Evolutionary conservation across 2,888 invertebrate species (phyloP).

Genomic region (Amblyjoppa proteus): DNA sequence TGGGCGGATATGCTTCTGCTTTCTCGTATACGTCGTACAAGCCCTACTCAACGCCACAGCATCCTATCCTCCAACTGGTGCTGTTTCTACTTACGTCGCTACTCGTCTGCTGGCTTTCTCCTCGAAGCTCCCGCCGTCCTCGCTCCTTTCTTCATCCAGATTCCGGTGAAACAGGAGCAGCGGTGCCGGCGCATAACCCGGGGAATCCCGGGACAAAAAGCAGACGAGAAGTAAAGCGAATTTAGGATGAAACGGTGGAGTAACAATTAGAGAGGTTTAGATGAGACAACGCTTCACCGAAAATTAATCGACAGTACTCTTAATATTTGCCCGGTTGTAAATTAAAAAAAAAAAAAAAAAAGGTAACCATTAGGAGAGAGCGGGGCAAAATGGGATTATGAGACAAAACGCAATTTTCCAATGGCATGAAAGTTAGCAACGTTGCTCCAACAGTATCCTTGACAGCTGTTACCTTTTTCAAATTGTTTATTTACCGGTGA

Average conservation of each 20-base stretch:
- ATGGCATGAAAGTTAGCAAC: too few species aligned
- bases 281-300: not conserved
- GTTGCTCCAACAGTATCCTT: too few species aligned
- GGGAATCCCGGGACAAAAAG: slow-evolving; percentile 27
- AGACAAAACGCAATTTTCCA: too few species aligned
- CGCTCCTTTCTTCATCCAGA: slow-evolving; percentile 35
- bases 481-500: too few species aligned
- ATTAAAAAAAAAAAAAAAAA: not conserved
- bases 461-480: too few species aligned
- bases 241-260: slow-evolving; percentile 26
- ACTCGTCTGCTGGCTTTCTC: slow-evolving; percentile 19
- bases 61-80: not conserved
- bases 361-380: too few species aligned
- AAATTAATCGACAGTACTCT: slow-evolving; percentile 14
- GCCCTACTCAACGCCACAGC: slow-evolving; percentile 21
- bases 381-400: too few species aligned
- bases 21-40: slow-evolving; percentile 18
- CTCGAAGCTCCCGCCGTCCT: slow-evolving; percentile 31
- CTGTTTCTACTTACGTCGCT: slow-evolving; percentile 2
- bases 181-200: slow-evolving; percentile 14
- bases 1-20: slow-evolving; percentile 26
- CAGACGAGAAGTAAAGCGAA: slow-evolving; percentile 8
- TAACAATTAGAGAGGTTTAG: slow-evolving; percentile 33
- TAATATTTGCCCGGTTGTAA: not conserved
- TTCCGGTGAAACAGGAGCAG: slow-evolving; percentile 10